These are phyloP conservation scores for Aphis gossypii DNA, from an alignment of 1,140 invertebrate species.

Conservation along the genomic window DNA sequence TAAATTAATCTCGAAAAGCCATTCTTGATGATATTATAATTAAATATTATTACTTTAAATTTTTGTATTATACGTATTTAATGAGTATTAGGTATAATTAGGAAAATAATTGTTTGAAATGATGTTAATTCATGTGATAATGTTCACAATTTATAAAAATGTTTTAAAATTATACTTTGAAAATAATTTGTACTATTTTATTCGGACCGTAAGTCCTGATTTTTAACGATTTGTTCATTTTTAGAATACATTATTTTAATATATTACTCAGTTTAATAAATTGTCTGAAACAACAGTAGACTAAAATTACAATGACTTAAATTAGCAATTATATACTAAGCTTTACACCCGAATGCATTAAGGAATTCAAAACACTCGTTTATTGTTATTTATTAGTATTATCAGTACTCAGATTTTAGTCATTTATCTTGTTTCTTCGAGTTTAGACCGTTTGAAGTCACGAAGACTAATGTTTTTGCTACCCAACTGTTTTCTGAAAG, in stretches of 20 bases:
- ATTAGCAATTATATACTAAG: conserved; percentile 5
- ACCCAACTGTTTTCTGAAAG: neutral
- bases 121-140: neutral
- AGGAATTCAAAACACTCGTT: conserved; percentile 35
- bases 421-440: conserved; percentile 34
- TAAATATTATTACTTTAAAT: neutral
- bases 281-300: neutral
- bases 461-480: neutral
- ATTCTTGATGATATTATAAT: neutral
- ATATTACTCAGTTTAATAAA: neutral
- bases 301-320: conserved; percentile 15
- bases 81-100: neutral
- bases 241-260: neutral
- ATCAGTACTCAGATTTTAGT: neutral
- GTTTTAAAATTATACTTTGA: neutral
- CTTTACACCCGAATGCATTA: neutral
- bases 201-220: neutral
- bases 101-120: neutral
- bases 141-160: neutral
- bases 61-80: neutral
- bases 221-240: neutral
- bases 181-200: neutral
- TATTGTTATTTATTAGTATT: conserved; percentile 10
- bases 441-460: neutral
- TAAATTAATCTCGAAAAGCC: neutral